Percentiles rank a stretch among this genome's conserved stretches.
These are phyloP conservation scores for Clinocottus analis DNA, from an alignment of 2,113 vertebrate genomes.

Conservation along the genomic window DNA sequence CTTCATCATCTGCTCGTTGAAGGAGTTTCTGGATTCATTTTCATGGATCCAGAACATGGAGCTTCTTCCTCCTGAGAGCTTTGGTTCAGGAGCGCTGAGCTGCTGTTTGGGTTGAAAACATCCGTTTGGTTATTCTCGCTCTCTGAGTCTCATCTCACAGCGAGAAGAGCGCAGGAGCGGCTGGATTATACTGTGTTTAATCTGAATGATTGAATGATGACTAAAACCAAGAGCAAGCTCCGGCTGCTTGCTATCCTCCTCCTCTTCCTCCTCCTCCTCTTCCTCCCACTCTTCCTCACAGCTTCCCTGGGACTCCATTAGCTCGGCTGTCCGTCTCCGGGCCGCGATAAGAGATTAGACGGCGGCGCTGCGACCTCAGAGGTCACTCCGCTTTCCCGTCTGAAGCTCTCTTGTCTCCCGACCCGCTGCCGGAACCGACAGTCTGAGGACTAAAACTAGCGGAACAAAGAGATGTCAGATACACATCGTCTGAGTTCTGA, in stretches of 20 bases:
- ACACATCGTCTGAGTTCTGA: conserved; percentile 35
- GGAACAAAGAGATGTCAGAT: conserved; percentile 42
- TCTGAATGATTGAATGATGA: too few species aligned
- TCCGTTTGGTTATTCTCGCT: too few species aligned
- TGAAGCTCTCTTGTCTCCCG: conserved; percentile 7
- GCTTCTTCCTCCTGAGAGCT: too few species aligned
- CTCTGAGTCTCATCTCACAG: too few species aligned
- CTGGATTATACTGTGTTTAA: too few species aligned
- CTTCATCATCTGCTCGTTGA: too few species aligned
- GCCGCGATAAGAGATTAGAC: conserved; percentile 44
- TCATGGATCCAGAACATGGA: too few species aligned
- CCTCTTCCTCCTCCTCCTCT: conserved; percentile 17
- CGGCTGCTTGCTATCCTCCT: background rate
- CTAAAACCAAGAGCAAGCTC: too few species aligned
- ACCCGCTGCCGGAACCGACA: conserved; percentile 19
- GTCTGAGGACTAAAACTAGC: conserved; percentile 2
- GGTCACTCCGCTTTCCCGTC: conserved; percentile 16
- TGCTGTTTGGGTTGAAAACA: too few species aligned
- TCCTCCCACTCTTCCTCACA: conserved; percentile 14
- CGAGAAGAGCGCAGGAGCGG: too few species aligned
- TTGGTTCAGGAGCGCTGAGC: too few species aligned
- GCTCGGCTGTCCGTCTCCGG: conserved; percentile 41
- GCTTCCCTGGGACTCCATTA: conserved; percentile 53
- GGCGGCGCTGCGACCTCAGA: background rate
- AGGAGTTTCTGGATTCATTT: too few species aligned